Evolutionary conservation across 2,113 vertebrate genomes (phyloP), one percentile per base, ranked within the genome.

Genomic region (Pomatorhinus ruficollis): DNA sequence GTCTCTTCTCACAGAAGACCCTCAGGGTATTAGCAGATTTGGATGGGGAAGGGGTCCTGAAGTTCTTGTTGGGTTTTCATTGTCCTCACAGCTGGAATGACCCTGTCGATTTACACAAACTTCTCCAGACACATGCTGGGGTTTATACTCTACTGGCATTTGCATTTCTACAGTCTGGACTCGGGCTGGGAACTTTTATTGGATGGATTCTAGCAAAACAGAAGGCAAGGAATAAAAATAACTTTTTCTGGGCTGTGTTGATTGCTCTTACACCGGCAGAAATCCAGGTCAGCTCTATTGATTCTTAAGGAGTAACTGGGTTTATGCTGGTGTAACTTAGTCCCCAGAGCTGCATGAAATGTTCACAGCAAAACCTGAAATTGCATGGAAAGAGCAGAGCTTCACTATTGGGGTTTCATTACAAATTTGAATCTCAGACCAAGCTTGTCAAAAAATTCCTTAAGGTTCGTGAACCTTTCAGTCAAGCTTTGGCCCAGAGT

Each of bases 391-490:
- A 90, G 37, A 91, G 88, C 92, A 93, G 78, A 94, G 37, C 82
- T 96, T 50, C 56, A 44, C 87, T 93, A 63, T 89, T 94, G 87
- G 88, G 76, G 82, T 95, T 97, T 97, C 92, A 83, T 96, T 96
- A 89, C 80, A 97, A 95, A 92, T 91, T 45, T 79, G 76, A 95
- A 92, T 87, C 87, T 97, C 83, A 83, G 95, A 96, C 91, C 0
- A 2, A 94, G 90, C 87, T 96, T 93, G 96, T 97, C 94, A 91
- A 97, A 96, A 95, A 96, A 97, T 97, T 96, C 95, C 90, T 96
- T 63, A 83, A 96, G 96, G 97, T 97, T 97, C 90, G 56, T 96
- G 97, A 97, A 97, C 97, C 93, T 96, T 95, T 97, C 96, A 97
- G 89, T 96, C 95, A 97, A 95, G 57, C 66, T 52, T 93, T 96